A percentile compares a stretch with the other conserved stretches of the same genome.
phyloP scores from a whole-genome alignment of 2,797 vertebrate genomes.

The Platyrinchus mystaceus region DNA sequence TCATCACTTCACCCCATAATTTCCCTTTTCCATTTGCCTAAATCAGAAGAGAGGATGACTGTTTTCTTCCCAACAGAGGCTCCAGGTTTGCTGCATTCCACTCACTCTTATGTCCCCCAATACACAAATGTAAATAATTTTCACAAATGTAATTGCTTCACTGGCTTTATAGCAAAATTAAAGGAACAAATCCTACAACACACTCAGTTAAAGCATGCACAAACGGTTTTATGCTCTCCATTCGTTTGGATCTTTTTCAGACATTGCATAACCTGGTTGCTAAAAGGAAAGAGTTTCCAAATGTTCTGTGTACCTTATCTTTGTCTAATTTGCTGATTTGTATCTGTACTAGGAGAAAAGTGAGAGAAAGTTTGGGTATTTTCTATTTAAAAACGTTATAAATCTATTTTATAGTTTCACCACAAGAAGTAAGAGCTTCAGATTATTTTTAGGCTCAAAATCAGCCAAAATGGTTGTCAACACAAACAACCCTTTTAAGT shows the following conservation, averaged over 20 bases:
- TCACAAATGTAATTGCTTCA: neutral
- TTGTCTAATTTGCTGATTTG: neutral
- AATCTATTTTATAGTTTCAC: neutral
- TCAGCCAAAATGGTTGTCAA: neutral
- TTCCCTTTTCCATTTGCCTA: slow-evolving; percentile 31
- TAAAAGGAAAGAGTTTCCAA: neutral
- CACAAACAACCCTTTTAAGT: neutral
- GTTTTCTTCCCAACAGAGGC: neutral
- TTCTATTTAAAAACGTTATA: neutral
- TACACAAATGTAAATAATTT: neutral
- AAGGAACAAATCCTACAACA: neutral
- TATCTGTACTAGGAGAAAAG: neutral
- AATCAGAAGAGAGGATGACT: neutral
- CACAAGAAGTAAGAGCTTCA: neutral
- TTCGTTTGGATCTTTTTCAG: neutral
- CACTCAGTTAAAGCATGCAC: neutral
- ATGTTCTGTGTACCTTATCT: neutral
- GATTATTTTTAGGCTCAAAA: slow-evolving; percentile 8
- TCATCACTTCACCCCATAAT: slow-evolving; percentile 1
- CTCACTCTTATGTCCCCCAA: neutral
- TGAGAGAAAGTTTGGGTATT: neutral
- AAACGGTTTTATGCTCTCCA: neutral
- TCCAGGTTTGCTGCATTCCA: neutral
- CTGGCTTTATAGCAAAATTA: neutral
- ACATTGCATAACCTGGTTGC: neutral